Base-by-base conservation (phyloP, 2,113 vertebrate species). In the Eurypyga helias region DNA sequence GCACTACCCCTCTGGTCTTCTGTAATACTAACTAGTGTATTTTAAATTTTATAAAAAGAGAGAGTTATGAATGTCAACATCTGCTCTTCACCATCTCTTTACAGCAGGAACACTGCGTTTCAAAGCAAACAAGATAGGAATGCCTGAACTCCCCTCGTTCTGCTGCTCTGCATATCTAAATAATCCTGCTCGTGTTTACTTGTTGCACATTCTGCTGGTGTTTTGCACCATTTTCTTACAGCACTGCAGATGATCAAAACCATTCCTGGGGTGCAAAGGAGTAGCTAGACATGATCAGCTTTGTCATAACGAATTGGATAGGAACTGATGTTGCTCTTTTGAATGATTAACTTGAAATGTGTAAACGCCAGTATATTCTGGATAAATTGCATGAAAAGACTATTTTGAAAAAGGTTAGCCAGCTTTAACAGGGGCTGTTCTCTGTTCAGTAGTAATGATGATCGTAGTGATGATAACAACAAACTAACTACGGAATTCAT, bases 1-100 rank as follows among this genome's bases (percentile, higher is more conserved):
- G 41, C 38, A 33, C 43, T 90, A 33, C 48, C 70, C 52, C 52
- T 88, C 55, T 96, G n/a, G 7, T 93, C 24, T 92, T 80, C 62
- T 87, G 64, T 77, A 79, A 81, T 87, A 82, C 89, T 96, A 92
- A 87, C 91, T 83, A 85, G 52, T 85, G 83, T 97, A 97, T 92
- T 95, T 89, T 72, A 72, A 87, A 58, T 75, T 26, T 1, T 41
- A 41, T 41, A 46, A 58, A 65, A 46, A 78, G 70, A 28, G 66
- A 33, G 29, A 16, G 69, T 66, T 92, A 66, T 11, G 9, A 61
- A 66, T 77, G 57, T 67, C 66, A 89, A 36, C 46, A 51, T 65
- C 64, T 82, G 70, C 13, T 96, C 51, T 67, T 89, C 83, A 73
- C 70, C 19, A 45, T 71, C 51, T 78, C 76, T 72, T 90, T 88